Evolutionary conservation across 2,797 vertebrate genomes (phyloP).

Genomic region (Platalea minor): DNA sequence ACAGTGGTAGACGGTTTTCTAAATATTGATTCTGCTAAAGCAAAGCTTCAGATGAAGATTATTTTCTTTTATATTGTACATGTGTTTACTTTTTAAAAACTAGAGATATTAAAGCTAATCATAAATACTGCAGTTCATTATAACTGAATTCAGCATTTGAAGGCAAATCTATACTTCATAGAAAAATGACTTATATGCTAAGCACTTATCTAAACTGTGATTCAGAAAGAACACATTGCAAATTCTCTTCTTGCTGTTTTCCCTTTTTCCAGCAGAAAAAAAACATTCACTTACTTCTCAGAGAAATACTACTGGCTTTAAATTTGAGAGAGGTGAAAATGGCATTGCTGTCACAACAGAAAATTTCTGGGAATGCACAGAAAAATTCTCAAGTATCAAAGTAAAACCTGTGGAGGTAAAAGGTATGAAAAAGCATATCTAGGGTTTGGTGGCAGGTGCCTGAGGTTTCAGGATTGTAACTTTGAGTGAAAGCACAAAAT

Average conservation of each 20-base stretch:
- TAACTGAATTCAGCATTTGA: background rate
- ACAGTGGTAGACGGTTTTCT: background rate
- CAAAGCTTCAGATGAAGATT: background rate
- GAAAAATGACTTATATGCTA: background rate
- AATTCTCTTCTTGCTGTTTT: background rate
- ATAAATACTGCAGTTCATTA: background rate
- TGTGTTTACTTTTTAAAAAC: background rate
- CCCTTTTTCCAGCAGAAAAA: background rate
- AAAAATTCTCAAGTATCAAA: background rate
- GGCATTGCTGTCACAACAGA: background rate
- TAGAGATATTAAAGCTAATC: background rate
- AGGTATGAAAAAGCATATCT: background rate
- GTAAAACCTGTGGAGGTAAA: background rate
- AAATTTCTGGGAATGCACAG: background rate
- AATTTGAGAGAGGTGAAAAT: background rate
- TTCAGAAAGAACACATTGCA: background rate
- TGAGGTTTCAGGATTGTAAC: background rate
- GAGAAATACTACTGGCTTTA: background rate
- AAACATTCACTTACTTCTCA: background rate
- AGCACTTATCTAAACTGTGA: background rate
- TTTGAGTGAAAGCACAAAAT: background rate
- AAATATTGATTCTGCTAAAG: background rate
- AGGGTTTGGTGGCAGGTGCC: rapidly evolving
- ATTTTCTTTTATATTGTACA: background rate
- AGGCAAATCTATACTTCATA: background rate